Evolutionary conservation across 2,113 vertebrate species (phyloP), one percentile per base, ranked within the genome.

Genomic region (Paramisgurnus dabryanus): DNA sequence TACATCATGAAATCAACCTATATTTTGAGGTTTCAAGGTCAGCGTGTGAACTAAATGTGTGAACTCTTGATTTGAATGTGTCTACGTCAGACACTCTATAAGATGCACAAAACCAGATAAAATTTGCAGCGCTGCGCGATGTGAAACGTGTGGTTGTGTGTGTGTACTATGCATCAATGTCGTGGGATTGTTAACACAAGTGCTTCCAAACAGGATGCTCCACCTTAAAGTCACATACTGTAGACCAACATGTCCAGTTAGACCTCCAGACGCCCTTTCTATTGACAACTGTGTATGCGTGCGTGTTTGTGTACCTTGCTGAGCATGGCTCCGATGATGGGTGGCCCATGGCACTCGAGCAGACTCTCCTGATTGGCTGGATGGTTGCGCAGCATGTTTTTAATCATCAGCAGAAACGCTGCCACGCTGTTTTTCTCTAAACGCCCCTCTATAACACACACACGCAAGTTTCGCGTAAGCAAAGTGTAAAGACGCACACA

Each of bases 331-430:
- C 96, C 96, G 0, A 99, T 93, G 91, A 96, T 91, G 82, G 95
- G 93, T 0, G 96, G 96, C 4, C 97, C 98, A 0, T 98, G 94
- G 89, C 95, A 97, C 60, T 95, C 95, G 85, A 96, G 90, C 85
- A 99, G 90, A 89, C 95, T 95, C 89, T 99, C 96, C 89, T 98
- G 97, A 90, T 99, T 99, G 87, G 94, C 94, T 0, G 90, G 60
- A 68, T 99, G 97, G 72, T 94, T 89, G 74, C 87, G 89, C 87
- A 98, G 90, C 84, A 99, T 91, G 89, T 98, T 98, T 88, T 96
- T 96, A 85, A 98, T 85, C 95, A 98, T 94, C 72, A 99, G 93
- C 87, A 99, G 92, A 87, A 98, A 99, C 17, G 97, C 96, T 0
- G 97, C 96, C 13, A 98, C 93, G 0, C 89, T 93, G 81, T 99